Evolutionary conservation across 2,113 vertebrate species (phyloP), one percentile per base, ranked within the genome.

Genomic region (Cisticola juncidis): DNA sequence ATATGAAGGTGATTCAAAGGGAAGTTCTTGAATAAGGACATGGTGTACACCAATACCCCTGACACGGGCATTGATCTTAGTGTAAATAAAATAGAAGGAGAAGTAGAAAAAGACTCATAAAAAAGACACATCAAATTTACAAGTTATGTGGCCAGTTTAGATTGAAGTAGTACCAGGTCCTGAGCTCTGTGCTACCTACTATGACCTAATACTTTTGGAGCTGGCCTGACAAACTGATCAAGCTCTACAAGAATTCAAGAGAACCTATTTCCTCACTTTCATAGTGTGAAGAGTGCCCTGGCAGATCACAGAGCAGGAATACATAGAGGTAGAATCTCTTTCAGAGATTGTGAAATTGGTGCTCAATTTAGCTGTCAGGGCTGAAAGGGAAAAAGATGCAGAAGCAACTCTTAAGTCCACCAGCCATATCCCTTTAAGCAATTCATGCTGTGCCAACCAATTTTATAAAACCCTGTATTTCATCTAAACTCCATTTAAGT

Each of bases 341-440:
- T 96, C 47, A 81, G 88, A 90, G 72, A 96, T 96, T 84, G 82
- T 94, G 88, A 93, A 96, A 94, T 96, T 94, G 92, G 80, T 92
- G 88, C 88, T 96, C 95, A 89, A 96, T 97, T 96, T 96, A 91
- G 65, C 88, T 96, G 94, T 94, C 95, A 94, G 65, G 61, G 61
- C 88, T 94, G 88, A 88, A 96, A 95, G 65, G 61, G 65, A 88
- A 94, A 89, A 96, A 89, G 80, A 95, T 86, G 90, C 86, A 86
- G 91, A 94, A 91, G 47, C 51, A 92, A 95, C 85, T 91, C 91
- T 78, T 74, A 93, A 94, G 95, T 93, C 90, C 65, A 92, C 56
- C 74, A 95, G 74, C 38, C 68, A 56, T 40, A 88, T 95, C 72
- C 56, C 65, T 95, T 90, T 76, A 94, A 93, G 86, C 61, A 84